Evolutionary conservation across 2,113 vertebrate genomes (phyloP).

Genomic region (Aramus guarauna): DNA sequence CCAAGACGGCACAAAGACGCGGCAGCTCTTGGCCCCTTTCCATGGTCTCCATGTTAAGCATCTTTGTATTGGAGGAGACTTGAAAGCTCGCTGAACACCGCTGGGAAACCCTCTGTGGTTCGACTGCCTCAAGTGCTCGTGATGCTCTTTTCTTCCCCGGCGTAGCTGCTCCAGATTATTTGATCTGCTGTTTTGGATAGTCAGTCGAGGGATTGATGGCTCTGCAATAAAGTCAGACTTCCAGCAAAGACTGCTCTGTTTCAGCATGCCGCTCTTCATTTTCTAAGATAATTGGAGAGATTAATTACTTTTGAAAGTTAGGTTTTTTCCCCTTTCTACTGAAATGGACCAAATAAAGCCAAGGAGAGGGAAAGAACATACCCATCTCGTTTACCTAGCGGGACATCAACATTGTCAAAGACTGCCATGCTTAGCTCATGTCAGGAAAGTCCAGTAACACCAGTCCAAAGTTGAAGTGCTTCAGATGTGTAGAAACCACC

Average conservation of each 20-base stretch:
- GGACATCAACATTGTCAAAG: background rate
- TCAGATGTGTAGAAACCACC: background rate
- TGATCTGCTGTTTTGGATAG: background rate
- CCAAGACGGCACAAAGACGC: background rate
- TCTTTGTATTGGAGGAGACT: background rate
- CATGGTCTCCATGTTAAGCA: background rate
- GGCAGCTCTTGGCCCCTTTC: background rate
- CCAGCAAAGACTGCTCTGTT: background rate
- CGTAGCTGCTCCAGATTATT: background rate
- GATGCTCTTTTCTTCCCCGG: background rate
- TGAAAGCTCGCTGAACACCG: background rate
- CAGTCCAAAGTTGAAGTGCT: background rate
- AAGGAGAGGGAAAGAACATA: background rate
- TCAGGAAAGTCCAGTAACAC: background rate
- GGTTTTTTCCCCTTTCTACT: accelerated
- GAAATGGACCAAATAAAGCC: background rate
- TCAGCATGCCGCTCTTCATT: background rate
- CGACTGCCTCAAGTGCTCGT: background rate
- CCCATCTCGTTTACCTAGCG: background rate
- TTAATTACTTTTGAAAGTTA: background rate
- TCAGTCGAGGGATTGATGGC: background rate
- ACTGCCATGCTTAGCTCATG: background rate
- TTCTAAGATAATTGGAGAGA: background rate
- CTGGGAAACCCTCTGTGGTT: background rate
- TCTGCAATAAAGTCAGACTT: background rate